Evolutionary conservation across 2,113 vertebrate species (phyloP), one percentile per base, ranked within the genome.

Genomic region (Rhinichthys klamathensis): DNA sequence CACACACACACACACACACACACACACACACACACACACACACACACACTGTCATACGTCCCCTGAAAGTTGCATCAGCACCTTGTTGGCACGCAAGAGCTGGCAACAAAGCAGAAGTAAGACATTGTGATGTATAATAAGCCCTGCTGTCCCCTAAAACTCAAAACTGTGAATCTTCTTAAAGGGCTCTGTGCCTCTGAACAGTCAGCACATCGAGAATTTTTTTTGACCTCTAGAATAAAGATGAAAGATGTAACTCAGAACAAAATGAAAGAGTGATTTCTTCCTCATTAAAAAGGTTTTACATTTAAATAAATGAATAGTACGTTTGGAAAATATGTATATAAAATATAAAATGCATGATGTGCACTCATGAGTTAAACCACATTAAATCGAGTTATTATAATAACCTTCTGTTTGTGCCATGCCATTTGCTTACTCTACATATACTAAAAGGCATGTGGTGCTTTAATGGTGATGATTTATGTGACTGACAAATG

Each of bases 51-150:
- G 72, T 75, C 54, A 75, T 13, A 65, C 7, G 13, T 35, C 44
- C 79, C 27, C 12, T 67, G 25, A 81, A 85, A 32, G 49, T 56
- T 60, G 51, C 86, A 84, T 84, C 51, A 79, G 78, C 35, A 70
- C 84, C 51, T 81, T 13, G 11, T 21, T 80, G 65, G 75, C 86
- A 84, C 65, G 21, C 81, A 87, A 83, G 25, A 72, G 35, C 18
- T 32, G 46, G n/a, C 81, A 79, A 76, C 63, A 61, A 54, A 46
- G 82, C 65, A 80, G 74, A 79, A 79, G 60, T 87, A 87, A 87
- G 77, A 30, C 60, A 60, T 83, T 80, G 30, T 80, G 74, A 79
- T 67, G 51, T 70, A 78, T 6, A 83, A 72, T 79, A 73, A 81
- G 23, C 8, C 35, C 38, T 51, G 25, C 27, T 61, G 49, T 60